phyloP scores from a whole-genome alignment of 92 coral and sea anemone genomes.

The Chrysogorgia sp. region DNA sequence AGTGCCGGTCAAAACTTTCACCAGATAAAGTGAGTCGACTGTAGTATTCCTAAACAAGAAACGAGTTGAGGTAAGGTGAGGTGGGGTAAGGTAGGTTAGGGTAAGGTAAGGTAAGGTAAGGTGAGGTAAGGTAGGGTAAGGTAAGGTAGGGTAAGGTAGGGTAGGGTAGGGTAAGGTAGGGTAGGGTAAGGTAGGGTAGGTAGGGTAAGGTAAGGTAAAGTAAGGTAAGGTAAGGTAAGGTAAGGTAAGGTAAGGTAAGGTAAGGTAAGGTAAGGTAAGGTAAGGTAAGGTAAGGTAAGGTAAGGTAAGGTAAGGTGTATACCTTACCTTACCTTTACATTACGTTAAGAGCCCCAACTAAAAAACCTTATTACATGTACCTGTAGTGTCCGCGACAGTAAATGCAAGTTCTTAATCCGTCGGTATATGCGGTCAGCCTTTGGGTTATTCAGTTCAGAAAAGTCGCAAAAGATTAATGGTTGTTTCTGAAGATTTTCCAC shows the following conservation, averaged over 20 bases:
- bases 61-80: neutral
- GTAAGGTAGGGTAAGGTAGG: neutral
- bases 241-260: neutral
- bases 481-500: slow-evolving; percentile 61
- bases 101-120: neutral
- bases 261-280: slow-evolving; percentile 22
- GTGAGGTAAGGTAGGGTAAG: neutral
- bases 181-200: slow-evolving; percentile 3
- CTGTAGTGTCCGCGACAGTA: slow-evolving; percentile 75
- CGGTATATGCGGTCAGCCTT: slow-evolving; percentile 74
- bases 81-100: neutral
- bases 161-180: neutral
- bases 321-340: too few relatives aligned
- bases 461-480: slow-evolving; percentile 89
- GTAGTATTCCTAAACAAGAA: slow-evolving; percentile 71
- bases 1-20: slow-evolving; percentile 88
- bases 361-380: slow-evolving; percentile 43
- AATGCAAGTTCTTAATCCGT: slow-evolving; percentile 67
- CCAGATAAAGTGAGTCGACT: slow-evolving; percentile 82
- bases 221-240: neutral
- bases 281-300: slow-evolving; percentile 22
- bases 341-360: too few relatives aligned
- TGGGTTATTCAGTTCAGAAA: slow-evolving; percentile 68
- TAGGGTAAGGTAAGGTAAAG: neutral
- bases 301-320: too few relatives aligned